Evolutionary conservation across 1,140 invertebrate genomes (phyloP).

Genomic region (Bombus waltoni): DNA sequence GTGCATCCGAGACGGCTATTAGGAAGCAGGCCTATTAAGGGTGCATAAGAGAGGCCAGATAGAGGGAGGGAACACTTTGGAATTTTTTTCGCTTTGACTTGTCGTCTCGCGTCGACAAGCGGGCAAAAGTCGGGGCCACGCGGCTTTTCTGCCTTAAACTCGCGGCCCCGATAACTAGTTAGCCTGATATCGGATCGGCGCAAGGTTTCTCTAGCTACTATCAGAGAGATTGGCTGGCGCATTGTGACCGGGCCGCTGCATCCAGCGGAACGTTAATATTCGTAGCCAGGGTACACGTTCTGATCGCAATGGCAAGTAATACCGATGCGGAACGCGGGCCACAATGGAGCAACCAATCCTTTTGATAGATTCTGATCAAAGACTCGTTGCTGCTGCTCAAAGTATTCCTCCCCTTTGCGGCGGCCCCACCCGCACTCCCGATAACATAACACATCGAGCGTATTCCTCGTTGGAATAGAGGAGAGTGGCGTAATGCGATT

Average conservation of each 20-base stretch:
- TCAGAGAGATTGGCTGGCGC: constrained; percentile 66
- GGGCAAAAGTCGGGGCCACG: constrained; percentile 21
- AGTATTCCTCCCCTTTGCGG: constrained; percentile 56
- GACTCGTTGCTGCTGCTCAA: constrained; percentile 51
- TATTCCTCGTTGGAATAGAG: constrained; percentile 18
- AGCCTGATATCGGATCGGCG: constrained; percentile 49
- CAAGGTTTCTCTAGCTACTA: constrained; percentile 62
- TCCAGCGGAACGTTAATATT: constrained; percentile 55
- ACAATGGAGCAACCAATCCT: constrained; percentile 70
- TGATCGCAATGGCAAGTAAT: constrained; percentile 61
- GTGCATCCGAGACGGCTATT: constrained; percentile 39
- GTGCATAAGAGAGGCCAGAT: neutral
- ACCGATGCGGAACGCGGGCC: constrained; percentile 59
- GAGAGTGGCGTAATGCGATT: constrained; percentile 30
- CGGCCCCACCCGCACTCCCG: neutral
- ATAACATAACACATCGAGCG: constrained; percentile 61
- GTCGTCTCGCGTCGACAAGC: constrained; percentile 37
- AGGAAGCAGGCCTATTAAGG: constrained; percentile 21
- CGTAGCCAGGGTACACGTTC: constrained; percentile 35
- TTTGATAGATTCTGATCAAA: constrained; percentile 71
- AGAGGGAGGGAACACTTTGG: constrained; percentile 26
- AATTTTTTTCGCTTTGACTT: constrained; percentile 38
- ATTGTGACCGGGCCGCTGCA: constrained; percentile 49
- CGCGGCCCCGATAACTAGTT: constrained; percentile 46
- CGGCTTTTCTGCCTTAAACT: constrained; percentile 29